Percentiles rank a stretch among this genome's conserved stretches.
These are phyloP conservation scores for Scarus forsteni DNA, from an alignment of 2,797 vertebrate genomes.

Conservation along the genomic window DNA sequence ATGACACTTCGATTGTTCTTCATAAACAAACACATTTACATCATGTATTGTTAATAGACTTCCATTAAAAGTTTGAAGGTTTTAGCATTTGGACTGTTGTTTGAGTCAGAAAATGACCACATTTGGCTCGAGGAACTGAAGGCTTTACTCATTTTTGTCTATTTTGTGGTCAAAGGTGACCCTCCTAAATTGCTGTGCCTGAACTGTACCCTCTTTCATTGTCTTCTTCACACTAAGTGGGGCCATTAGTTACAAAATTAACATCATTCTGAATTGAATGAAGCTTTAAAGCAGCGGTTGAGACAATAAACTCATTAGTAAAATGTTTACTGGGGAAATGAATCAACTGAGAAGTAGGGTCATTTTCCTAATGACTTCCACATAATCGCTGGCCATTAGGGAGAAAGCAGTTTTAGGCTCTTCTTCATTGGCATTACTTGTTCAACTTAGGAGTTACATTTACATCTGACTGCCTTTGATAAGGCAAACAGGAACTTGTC, in stretches of 20 bases:
- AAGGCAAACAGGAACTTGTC: not conserved
- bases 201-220: not conserved
- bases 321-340: not conserved
- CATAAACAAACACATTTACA: too few relatives aligned
- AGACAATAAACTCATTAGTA: not conserved
- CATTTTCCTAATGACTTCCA: not conserved
- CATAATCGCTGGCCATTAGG: not conserved
- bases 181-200: not conserved
- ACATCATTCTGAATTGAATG: not conserved
- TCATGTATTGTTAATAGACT: too few relatives aligned
- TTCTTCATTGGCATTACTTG: not conserved
- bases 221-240: not conserved
- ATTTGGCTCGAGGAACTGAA: not conserved
- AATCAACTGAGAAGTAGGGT: not conserved
- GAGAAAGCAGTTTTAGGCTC: not conserved
- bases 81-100: too few relatives aligned
- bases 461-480: not conserved
- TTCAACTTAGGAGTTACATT: not conserved
- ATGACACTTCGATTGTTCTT: too few relatives aligned
- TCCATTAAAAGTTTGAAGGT: too few relatives aligned
- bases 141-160: not conserved
- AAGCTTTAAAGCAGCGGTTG: not conserved
- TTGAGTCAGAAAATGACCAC: too few relatives aligned
- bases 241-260: not conserved
- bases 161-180: not conserved